Evolutionary conservation across 1,140 invertebrate species (phyloP).

Genomic region (Platorchestia sp.): DNA sequence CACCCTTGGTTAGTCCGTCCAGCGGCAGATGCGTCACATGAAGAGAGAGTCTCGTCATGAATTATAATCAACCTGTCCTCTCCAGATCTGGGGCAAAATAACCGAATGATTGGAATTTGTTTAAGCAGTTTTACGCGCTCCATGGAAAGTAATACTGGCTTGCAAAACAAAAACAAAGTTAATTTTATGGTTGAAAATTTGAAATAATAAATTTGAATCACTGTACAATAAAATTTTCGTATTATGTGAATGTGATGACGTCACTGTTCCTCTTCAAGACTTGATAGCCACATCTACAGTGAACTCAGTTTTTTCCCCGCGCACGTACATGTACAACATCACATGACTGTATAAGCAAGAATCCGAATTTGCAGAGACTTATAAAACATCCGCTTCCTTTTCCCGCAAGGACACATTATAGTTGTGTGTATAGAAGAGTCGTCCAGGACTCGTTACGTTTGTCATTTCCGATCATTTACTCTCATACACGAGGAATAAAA

Average conservation of each 20-base stretch:
- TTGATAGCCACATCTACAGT: too few species aligned
- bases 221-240: neutral
- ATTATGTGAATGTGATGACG: neutral
- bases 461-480: neutral
- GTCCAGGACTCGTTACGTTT: neutral
- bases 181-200: neutral
- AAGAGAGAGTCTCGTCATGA: neutral
- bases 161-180: neutral
- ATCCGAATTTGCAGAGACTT: neutral
- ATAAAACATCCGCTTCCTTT: neutral
- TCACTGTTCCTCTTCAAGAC: neutral
- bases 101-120: neutral
- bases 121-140: neutral
- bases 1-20: neutral
- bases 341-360: neutral
- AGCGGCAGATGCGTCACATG: neutral
- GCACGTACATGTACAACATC: neutral
- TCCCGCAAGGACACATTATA: neutral
- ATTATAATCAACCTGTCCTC: neutral
- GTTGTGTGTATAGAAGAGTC: neutral
- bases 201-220: neutral
- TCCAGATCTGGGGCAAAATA: neutral
- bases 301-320: neutral
- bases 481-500: neutral
- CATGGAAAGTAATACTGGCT: neutral